Conservation (phyloP, 2,888 invertebrate species). For the Ecliptopera silaceata region DNA sequence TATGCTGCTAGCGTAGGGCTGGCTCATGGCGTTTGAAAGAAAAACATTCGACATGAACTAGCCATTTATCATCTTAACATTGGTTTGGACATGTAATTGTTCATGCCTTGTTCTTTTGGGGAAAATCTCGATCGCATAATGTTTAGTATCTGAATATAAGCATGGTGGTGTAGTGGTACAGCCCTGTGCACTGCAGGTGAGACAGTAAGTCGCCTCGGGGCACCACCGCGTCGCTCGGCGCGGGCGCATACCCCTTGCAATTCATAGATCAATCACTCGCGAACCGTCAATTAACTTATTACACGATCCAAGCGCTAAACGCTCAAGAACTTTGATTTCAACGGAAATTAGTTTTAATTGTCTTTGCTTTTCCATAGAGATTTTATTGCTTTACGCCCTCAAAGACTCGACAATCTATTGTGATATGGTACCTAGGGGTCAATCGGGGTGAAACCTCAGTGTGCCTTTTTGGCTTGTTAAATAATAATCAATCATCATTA, state of each 20-base stretch:
- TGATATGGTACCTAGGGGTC: too few species aligned
- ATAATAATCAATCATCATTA: too few species aligned
- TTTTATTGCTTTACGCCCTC: too few species aligned
- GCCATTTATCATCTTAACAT: too few species aligned
- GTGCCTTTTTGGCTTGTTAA: too few species aligned
- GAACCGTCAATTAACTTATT: slow-evolving; percentile 73
- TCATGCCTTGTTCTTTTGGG: too few species aligned
- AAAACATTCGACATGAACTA: background rate
- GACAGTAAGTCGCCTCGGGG: slow-evolving; percentile 74
- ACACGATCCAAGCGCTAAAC: slow-evolving; percentile 62
- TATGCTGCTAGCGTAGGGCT: slow-evolving; percentile 58
- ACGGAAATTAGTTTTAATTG: slow-evolving; percentile 14
- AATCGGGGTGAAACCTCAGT: too few species aligned
- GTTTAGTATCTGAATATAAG: too few species aligned
- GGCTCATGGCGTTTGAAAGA: background rate
- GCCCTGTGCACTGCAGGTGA: slow-evolving; percentile 68
- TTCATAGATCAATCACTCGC: slow-evolving; percentile 67
- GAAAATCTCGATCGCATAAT: too few species aligned
- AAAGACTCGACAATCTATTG: too few species aligned
- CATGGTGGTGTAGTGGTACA: background rate
- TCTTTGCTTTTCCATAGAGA: slow-evolving; percentile 5
- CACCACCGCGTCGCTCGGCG: slow-evolving; percentile 59
- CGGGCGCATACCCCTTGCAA: slow-evolving; percentile 54
- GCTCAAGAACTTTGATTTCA: slow-evolving; percentile 26
- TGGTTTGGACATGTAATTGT: too few species aligned